These are phyloP conservation scores for Drosophila tropicalis DNA, from an alignment of 1,140 invertebrate species.

Conservation along the genomic window DNA sequence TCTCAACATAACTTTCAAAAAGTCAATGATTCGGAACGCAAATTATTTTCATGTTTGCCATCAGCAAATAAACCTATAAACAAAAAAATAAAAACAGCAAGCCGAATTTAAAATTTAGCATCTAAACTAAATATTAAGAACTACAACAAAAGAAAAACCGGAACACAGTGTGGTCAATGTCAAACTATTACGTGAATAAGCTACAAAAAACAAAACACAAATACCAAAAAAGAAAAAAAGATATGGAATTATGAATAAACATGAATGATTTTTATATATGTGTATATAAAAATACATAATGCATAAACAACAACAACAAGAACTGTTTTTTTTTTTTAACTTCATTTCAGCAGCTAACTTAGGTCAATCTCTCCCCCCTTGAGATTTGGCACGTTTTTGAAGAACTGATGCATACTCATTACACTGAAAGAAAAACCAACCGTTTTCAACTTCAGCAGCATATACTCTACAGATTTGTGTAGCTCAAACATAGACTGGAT, in stretches of 20 bases:
- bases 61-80: not conserved
- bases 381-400: no score
- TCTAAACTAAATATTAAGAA: slow-evolving; percentile 36
- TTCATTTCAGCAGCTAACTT: not conserved
- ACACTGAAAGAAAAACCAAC: no score
- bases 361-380: no score
- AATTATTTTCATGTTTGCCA: not conserved
- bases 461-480: no score
- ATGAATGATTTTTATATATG: slow-evolving; percentile 29
- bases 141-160: slow-evolving; percentile 33
- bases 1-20: slow-evolving; percentile 10
- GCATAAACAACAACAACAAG: not conserved
- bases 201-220: slow-evolving; percentile 24
- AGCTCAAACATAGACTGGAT: no score
- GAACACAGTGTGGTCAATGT: slow-evolving; percentile 61
- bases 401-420: no score
- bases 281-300: slow-evolving; percentile 5
- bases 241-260: slow-evolving; percentile 56
- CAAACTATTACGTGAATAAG: slow-evolving; percentile 78
- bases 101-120: slow-evolving; percentile 64
- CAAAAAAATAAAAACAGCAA: slow-evolving; percentile 42
- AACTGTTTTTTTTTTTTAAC: no score
- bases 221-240: slow-evolving; percentile 13
- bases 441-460: no score
- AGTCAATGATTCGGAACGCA: slow-evolving; percentile 2